Percentiles rank a stretch among this genome's conserved stretches.
Conservation (phyloP, 2,113 vertebrate species). For the Hypocryptadius cinnamomeus region DNA sequence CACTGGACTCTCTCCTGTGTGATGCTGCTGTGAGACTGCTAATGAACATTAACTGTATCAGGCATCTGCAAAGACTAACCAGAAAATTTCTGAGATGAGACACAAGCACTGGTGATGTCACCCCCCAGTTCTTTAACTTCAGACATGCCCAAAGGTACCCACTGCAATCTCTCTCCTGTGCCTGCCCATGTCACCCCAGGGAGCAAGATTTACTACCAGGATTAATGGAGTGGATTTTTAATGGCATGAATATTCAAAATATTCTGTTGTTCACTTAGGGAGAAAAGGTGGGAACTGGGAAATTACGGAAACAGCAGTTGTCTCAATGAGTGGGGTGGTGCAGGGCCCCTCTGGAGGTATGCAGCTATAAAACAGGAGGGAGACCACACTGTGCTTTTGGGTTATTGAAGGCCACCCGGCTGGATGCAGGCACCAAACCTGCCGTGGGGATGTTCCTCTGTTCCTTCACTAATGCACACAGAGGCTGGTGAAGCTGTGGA, state of each 20-base stretch:
- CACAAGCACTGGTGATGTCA: not conserved
- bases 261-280: not conserved
- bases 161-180: not conserved
- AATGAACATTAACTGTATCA: not conserved
- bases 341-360: not conserved
- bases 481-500: not conserved
- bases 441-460: fast-evolving
- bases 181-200: fast-evolving
- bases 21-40: not conserved
- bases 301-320: not conserved
- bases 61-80: not conserved
- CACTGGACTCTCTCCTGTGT: not conserved
- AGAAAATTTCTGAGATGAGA: not conserved
- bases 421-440: not conserved
- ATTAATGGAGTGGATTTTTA: not conserved
- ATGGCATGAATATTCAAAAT: not conserved
- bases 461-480: not conserved
- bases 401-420: not conserved
- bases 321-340: not conserved
- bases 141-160: not conserved
- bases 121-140: not conserved
- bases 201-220: not conserved
- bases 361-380: not conserved
- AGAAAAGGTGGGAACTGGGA: not conserved
- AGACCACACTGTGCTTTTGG: not conserved